Percentiles rank a stretch among this genome's conserved stretches.
These are phyloP conservation scores for Pteropus rufus DNA, from an alignment of 2,797 vertebrate species.

Conservation along the genomic window DNA sequence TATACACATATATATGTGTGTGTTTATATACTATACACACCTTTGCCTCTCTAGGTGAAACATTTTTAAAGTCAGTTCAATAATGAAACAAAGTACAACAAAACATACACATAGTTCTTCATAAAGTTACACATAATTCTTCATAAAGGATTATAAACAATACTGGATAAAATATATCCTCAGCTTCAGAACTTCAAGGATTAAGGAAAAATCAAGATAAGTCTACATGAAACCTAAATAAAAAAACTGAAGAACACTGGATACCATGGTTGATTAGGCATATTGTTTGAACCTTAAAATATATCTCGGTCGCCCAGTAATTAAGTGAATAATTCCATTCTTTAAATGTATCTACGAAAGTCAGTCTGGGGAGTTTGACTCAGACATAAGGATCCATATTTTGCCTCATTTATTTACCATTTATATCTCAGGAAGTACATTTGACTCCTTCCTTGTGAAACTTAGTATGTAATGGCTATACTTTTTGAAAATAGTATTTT, in stretches of 20 bases:
- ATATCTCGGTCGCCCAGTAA: neutral
- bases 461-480: neutral
- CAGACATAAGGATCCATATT: neutral
- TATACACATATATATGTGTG: neutral
- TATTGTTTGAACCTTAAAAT: neutral
- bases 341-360: neutral
- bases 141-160: neutral
- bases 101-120: neutral
- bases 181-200: conserved; percentile 17
- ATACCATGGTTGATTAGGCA: neutral
- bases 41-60: neutral
- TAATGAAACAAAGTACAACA: neutral
- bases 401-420: neutral
- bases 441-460: neutral
- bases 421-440: neutral
- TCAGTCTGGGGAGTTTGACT: neutral
- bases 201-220: neutral
- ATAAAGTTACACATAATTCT: neutral
- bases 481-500: neutral
- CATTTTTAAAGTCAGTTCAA: neutral
- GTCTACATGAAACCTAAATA: neutral
- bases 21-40: neutral
- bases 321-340: neutral
- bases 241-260: neutral
- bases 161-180: neutral